phyloP scores from a whole-genome alignment of 1,140 invertebrate species.

The Drosophila obscura region DNA sequence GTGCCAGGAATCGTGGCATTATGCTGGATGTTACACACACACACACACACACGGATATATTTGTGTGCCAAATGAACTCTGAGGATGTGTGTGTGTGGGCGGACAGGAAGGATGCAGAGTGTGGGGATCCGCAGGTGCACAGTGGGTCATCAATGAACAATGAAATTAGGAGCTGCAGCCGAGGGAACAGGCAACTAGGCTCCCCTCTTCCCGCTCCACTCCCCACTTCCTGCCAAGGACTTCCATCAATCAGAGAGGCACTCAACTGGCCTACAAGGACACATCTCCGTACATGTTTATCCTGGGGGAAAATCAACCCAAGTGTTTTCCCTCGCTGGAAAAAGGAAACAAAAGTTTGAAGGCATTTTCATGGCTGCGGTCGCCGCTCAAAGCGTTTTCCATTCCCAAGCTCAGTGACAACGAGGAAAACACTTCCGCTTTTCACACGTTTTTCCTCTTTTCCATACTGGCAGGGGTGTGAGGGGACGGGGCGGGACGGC shows the following conservation, averaged over 20 bases:
- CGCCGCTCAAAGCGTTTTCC: constrained; percentile 39
- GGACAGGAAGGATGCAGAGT: not conserved
- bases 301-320: constrained; percentile 45
- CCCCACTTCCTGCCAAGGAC: not conserved
- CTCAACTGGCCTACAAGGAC: constrained; percentile 37
- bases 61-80: no score
- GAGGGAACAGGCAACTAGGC: no score
- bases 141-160: constrained; percentile 36
- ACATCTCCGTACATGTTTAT: no score
- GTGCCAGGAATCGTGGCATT: constrained; percentile 22
- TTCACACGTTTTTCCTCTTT: constrained; percentile 58
- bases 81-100: not conserved
- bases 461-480: constrained; percentile 6
- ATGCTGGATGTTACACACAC: not conserved
- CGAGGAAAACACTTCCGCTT: constrained; percentile 70
- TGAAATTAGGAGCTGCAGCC: constrained; percentile 38
- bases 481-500: not conserved
- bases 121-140: constrained; percentile 13
- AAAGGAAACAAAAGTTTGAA: constrained; percentile 51
- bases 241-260: constrained; percentile 32
- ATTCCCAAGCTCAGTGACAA: constrained; percentile 35
- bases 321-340: constrained; percentile 40
- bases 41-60: not conserved
- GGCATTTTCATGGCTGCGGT: constrained; percentile 47
- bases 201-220: no score